Evolutionary conservation across 1,140 invertebrate genomes (phyloP), one percentile per base, ranked within the genome.

Genomic region (Drosophila subpulchrella): DNA sequence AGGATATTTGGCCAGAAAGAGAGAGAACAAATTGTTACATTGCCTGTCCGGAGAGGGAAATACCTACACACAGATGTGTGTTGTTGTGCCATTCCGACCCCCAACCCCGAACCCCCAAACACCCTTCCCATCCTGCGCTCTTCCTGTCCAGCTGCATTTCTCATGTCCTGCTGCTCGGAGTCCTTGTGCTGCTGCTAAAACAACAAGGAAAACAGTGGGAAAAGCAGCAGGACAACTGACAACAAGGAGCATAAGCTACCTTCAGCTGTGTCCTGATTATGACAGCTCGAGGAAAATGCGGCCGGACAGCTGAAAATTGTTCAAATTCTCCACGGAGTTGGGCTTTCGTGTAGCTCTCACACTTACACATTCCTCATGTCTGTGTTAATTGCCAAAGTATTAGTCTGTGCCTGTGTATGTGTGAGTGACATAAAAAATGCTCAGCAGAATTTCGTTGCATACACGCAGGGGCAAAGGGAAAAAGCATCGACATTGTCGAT

Each of bases 241-340:
- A 79, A 47, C 59, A 70, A 53, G 65, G 53, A 78, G 50, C 60
- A 66, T 65, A 67, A 79, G 77, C 73, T 59, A 89, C 80, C 80
- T 89, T 72, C 84, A 71, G 54, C 86, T 76, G 50, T 80, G 73
- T 88, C 76, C 80, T 84, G 80, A 75, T 89, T 88, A 88, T 89
- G 84, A 88, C 84, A 88, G 88, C 62, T 83, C 84, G 89, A 88
- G 84, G 84, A 89, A 83, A 89, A 73, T 84, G 77, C 48, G 13
- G 60, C 36, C 67, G 73, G 81, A 50, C 78, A 67, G 42, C 38
- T 65, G 53, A 82, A 72, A 78, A 70, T 68, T 58, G 51, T 63
- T 65, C 42, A 76, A 76, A 86, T 75, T 79, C 83, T 83, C 83
- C 44, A 50, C 48, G 84, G 80, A 80, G 50, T 66, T 67, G 24